Conservation (phyloP, 1,140 invertebrate genomes). For the Drosophila nannoptera region DNA sequence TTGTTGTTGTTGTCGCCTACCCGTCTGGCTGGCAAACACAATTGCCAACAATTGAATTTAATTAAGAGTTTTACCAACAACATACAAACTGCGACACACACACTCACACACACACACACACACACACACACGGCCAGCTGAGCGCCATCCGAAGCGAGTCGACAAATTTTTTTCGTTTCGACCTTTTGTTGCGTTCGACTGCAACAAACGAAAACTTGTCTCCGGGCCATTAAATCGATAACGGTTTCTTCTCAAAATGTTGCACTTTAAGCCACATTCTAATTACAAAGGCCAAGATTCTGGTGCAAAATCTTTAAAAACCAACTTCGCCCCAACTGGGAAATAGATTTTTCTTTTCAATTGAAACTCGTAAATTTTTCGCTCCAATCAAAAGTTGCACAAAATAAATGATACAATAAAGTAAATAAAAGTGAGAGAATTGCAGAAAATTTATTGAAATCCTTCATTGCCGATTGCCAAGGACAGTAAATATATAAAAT, state of each 20-base stretch:
- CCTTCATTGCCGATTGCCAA: too few species aligned
- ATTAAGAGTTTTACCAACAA: constrained; percentile 60
- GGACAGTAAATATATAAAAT: too few species aligned
- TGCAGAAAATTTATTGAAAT: too few species aligned
- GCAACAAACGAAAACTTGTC: constrained; percentile 24
- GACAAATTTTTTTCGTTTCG: constrained; percentile 39
- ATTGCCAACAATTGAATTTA: constrained; percentile 76
- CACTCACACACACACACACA: constrained; percentile 5
- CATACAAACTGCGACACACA: constrained; percentile 5
- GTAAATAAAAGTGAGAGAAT: not conserved
- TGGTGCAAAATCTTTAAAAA: too few species aligned
- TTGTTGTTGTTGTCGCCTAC: constrained; percentile 40
- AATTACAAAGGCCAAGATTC: too few species aligned
- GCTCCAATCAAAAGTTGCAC: constrained; percentile 32
- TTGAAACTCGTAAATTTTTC: constrained; percentile 3
- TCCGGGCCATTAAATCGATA: constrained; percentile 16
- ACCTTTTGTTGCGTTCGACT: constrained; percentile 46
- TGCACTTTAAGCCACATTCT: too few species aligned
- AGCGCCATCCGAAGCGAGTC: too few species aligned
- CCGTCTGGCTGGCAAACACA: constrained; percentile 62
- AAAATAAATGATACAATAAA: not conserved
- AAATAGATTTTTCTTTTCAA: not conserved
- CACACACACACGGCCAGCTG: not conserved
- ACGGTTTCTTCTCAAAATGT: not conserved
- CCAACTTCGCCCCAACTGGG: too few species aligned